Evolutionary conservation across 2,113 vertebrate genomes (phyloP).

Genomic region (Salvator merianae): DNA sequence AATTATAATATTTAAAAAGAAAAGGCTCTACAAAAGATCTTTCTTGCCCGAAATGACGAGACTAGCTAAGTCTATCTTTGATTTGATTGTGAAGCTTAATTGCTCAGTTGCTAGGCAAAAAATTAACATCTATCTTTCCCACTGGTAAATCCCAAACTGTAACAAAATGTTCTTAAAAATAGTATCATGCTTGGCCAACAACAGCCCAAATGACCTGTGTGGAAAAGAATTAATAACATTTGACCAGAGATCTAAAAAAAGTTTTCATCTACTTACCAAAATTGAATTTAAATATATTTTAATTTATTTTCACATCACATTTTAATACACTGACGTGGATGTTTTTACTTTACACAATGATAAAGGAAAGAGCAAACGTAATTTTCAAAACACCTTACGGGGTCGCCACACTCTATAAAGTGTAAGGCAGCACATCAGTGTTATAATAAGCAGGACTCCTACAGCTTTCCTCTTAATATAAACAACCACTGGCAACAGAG

Average conservation of each 20-base stretch:
- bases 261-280: constrained; percentile 1
- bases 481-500: background rate
- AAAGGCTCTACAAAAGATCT: constrained; percentile 22
- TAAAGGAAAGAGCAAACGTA: background rate
- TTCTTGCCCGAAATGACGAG: background rate
- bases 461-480: background rate
- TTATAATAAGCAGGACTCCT: background rate
- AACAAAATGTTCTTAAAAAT: background rate
- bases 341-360: background rate
- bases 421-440: background rate
- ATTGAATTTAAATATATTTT: background rate
- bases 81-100: background rate
- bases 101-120: constrained; percentile 10
- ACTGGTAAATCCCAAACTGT: background rate
- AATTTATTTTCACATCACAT: background rate
- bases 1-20: background rate
- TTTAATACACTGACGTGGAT: background rate
- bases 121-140: constrained; percentile 3
- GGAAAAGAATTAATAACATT: constrained; percentile 8
- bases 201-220: background rate
- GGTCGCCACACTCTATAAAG: background rate
- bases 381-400: background rate
- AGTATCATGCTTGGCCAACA: background rate
- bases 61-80: constrained; percentile 11
- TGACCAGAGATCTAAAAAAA: constrained; percentile 4